Conservation (phyloP, 2,113 vertebrate genomes). For the Ictidomys tridecemlineatus region DNA sequence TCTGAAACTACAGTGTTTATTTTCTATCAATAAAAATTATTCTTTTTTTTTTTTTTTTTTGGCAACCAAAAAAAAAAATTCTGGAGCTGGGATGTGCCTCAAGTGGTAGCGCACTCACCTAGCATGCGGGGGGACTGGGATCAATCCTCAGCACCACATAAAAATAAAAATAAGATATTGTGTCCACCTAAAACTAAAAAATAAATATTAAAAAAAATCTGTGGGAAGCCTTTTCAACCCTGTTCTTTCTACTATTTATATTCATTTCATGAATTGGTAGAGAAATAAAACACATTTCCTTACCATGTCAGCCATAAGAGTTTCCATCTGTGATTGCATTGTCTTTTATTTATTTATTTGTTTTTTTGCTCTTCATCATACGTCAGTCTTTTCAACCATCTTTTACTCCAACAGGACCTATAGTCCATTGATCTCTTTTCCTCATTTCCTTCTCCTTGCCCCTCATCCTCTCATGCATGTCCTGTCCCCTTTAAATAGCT, state of each 20-base stretch:
- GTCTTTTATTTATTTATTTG: neutral
- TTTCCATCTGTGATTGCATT: neutral
- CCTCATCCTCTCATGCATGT: neutral
- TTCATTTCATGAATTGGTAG: constrained; percentile 10
- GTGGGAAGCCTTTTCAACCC: constrained; percentile 7
- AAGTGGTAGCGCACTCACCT: too few relatives aligned
- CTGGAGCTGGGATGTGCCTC: too few relatives aligned
- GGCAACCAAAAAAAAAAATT: too few relatives aligned
- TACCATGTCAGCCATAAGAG: neutral
- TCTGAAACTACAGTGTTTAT: too few relatives aligned
- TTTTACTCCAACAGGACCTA: neutral
- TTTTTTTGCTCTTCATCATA: neutral
- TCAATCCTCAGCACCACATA: too few relatives aligned
- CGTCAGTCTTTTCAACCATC: neutral
- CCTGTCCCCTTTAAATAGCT: neutral
- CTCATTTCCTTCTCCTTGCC: neutral
- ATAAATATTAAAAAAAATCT: neutral
- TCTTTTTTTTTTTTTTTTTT: too few relatives aligned
- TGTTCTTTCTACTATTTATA: neutral
- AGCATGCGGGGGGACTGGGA: too few relatives aligned
- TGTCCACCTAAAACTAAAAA: too few relatives aligned
- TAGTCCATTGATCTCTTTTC: neutral
- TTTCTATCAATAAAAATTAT: neutral
- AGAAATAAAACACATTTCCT: constrained; percentile 13
- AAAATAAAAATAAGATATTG: too few relatives aligned